Percentiles rank a stretch among this genome's conserved stretches.
phyloP scores from a whole-genome alignment of 2,888 invertebrate genomes.

The Calameuta idolon region DNA sequence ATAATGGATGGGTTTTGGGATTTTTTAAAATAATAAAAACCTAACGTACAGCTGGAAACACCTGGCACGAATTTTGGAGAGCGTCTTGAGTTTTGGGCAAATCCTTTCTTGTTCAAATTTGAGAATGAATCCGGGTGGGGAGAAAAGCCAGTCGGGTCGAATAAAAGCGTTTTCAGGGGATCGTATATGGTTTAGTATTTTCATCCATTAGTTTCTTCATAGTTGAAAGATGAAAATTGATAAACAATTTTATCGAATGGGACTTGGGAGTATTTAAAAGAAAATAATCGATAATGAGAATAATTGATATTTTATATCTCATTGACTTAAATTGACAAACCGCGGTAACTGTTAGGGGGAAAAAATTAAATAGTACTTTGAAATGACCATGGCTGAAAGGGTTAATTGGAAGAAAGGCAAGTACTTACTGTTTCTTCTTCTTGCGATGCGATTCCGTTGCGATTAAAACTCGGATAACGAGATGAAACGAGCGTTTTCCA shows the following conservation, averaged over 20 bases:
- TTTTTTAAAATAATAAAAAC: conserved; percentile 53
- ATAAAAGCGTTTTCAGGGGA: background rate
- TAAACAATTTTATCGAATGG: background rate
- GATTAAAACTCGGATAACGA: conserved; percentile 30
- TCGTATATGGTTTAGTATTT: background rate
- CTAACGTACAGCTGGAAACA: background rate
- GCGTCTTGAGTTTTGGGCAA: background rate
- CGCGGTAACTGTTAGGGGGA: background rate
- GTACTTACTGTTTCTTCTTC: background rate
- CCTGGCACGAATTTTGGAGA: background rate
- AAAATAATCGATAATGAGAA: background rate
- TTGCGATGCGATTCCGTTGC: conserved; percentile 12
- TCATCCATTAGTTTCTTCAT: background rate
- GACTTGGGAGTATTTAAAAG: background rate
- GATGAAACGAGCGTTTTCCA: conserved; percentile 23
- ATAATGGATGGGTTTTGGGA: conserved; percentile 56
- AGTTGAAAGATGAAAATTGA: background rate
- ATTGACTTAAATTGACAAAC: background rate
- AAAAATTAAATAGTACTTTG: background rate
- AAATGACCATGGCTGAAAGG: background rate
- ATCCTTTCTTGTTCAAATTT: background rate
- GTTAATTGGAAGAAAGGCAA: background rate
- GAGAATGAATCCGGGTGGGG: background rate
- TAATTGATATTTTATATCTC: background rate
- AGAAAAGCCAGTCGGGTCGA: background rate